These are phyloP conservation scores for Toxostoma redivivum DNA, from an alignment of 2,113 vertebrate species.

Conservation along the genomic window DNA sequence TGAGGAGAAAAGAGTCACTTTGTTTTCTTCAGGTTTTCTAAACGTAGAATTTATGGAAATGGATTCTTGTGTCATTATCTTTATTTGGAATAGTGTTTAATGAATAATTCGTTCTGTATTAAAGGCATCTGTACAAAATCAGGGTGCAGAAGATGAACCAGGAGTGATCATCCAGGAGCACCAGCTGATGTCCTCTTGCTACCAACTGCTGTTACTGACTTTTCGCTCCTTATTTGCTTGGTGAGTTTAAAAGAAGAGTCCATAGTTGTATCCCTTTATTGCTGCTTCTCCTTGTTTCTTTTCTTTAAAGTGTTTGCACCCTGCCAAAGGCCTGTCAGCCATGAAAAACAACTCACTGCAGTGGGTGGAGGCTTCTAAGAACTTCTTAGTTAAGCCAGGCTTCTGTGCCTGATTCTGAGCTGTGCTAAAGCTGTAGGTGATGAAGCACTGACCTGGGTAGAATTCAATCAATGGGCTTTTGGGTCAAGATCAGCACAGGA, in stretches of 20 bases:
- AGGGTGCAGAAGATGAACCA: constrained; percentile 70
- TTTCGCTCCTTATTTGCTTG: constrained; percentile 85
- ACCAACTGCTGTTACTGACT: constrained; percentile 84
- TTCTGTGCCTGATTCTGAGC: neutral
- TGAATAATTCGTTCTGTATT: neutral
- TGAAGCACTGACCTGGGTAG: neutral
- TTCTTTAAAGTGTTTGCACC: neutral
- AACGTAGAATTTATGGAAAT: neutral
- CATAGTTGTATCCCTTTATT: neutral
- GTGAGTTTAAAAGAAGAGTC: constrained; percentile 73
- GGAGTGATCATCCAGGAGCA: constrained; percentile 76
- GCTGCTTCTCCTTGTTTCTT: neutral
- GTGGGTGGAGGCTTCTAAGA: neutral
- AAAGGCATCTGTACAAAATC: constrained; percentile 77
- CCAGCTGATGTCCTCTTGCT: constrained; percentile 83
- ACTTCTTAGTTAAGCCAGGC: neutral
- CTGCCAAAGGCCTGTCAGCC: neutral
- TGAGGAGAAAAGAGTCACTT: neutral
- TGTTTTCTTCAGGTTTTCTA: neutral
- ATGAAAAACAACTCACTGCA: neutral
- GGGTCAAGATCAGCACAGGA: neutral
- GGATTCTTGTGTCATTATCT: neutral
- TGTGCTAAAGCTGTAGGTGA: neutral
- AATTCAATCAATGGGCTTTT: neutral
- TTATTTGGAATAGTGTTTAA: neutral